Evolutionary conservation across 2,797 vertebrate genomes (phyloP).

Genomic region (Girardinus metallicus): DNA sequence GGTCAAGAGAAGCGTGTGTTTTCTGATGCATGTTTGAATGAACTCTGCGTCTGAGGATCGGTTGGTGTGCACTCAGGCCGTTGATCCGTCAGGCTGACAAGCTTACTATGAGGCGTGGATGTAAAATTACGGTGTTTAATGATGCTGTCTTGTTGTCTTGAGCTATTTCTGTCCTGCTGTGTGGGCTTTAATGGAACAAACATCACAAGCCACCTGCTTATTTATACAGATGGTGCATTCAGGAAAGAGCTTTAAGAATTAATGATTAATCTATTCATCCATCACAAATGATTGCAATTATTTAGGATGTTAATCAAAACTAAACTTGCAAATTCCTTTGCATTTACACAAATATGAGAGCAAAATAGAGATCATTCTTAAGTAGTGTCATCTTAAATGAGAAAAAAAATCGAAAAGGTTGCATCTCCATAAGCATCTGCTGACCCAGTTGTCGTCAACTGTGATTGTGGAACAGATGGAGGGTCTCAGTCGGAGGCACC

Average conservation of each 20-base stretch:
- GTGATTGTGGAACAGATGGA: neutral
- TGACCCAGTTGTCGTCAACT: neutral
- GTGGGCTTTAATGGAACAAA: conserved; percentile 71
- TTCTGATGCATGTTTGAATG: conserved; percentile 20
- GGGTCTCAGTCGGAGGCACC: neutral
- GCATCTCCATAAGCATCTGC: neutral
- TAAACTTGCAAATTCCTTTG: neutral
- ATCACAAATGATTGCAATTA: neutral
- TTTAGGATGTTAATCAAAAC: neutral
- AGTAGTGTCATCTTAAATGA: neutral
- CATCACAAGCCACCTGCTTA: conserved; percentile 49
- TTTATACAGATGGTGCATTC: conserved; percentile 48
- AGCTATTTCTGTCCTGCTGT: conserved; percentile 64
- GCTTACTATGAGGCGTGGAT: conserved; percentile 42
- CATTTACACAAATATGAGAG: neutral
- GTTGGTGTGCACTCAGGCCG: neutral
- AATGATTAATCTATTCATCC: conserved; percentile 16
- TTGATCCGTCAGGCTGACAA: conserved; percentile 32
- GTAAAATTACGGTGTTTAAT: conserved; percentile 56
- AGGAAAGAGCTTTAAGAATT: conserved; percentile 35
- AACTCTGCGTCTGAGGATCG: conserved; percentile 14
- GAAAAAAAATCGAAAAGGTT: neutral
- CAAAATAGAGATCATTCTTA: neutral
- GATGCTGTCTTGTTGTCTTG: conserved; percentile 50
- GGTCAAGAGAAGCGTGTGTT: conserved; percentile 11